Conservation (phyloP, 2,888 invertebrate genomes). For the Acleris holmiana region DNA sequence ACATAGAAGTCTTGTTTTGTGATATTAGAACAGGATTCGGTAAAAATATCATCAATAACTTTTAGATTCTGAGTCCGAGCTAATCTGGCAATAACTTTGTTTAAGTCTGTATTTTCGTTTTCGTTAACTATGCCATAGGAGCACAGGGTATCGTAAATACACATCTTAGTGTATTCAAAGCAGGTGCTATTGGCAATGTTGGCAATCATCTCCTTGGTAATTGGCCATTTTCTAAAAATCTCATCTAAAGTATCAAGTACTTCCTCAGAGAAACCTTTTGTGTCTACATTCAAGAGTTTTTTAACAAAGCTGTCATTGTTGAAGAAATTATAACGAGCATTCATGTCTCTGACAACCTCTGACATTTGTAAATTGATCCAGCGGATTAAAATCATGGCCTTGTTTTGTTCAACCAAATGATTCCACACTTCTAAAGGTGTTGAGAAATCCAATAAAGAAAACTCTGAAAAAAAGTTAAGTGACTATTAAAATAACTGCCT, state of each 20-base stretch:
- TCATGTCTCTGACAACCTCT: conserved; percentile 77
- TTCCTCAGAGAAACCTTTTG: conserved; percentile 65
- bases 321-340: conserved; percentile 74
- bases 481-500: neutral
- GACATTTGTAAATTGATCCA: conserved; percentile 86
- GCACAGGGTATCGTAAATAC: conserved; percentile 85
- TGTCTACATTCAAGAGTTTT: conserved; percentile 73
- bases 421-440: conserved; percentile 84
- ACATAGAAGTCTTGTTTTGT: conserved; percentile 80
- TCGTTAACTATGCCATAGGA: conserved; percentile 87
- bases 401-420: conserved; percentile 84
- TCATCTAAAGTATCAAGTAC: conserved; percentile 74
- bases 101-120: conserved; percentile 82
- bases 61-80: conserved; percentile 82
- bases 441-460: conserved; percentile 77
- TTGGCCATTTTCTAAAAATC: conserved; percentile 82
- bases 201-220: conserved; percentile 85
- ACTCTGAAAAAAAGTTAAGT: conserved; percentile 65
- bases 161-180: conserved; percentile 79
- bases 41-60: conserved; percentile 82
- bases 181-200: conserved; percentile 74
- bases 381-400: conserved; percentile 82
- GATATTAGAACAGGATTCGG: conserved; percentile 75
- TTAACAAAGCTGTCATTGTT: conserved; percentile 73
- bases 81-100: conserved; percentile 84